These are phyloP conservation scores for Whitmania pigra DNA, from an alignment of 1,140 invertebrate genomes.

Conservation along the genomic window DNA sequence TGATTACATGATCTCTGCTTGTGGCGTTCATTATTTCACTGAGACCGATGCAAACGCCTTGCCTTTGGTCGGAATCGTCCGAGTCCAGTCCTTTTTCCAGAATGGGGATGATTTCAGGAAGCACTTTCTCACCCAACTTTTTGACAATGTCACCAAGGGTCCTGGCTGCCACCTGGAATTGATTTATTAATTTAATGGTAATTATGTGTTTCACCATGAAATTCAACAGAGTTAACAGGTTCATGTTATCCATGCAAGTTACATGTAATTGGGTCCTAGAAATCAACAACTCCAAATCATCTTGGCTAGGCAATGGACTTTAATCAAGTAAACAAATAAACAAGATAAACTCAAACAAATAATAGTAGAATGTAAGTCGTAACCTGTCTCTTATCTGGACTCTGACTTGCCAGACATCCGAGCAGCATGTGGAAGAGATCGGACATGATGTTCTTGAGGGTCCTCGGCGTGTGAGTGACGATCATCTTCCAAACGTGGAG, in stretches of 20 bases:
- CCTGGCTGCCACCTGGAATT: constrained; percentile 65
- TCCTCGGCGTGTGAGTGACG: constrained; percentile 88
- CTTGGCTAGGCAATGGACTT: too few species aligned
- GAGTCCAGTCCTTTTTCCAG: constrained; percentile 82
- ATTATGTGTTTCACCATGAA: too few species aligned
- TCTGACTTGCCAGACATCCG: constrained; percentile 83
- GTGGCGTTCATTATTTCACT: constrained; percentile 96
- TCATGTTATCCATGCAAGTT: background rate
- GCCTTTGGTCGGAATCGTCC: constrained; percentile 75
- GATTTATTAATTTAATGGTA: too few species aligned
- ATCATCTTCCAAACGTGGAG: constrained; percentile 94
- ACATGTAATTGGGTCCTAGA: too few species aligned
- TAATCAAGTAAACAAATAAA: too few species aligned
- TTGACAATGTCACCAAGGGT: constrained; percentile 92
- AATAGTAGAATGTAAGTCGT: background rate
- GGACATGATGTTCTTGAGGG: constrained; percentile 86
- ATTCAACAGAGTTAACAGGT: too few species aligned
- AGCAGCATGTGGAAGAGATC: constrained; percentile 80
- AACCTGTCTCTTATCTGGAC: constrained; percentile 81
- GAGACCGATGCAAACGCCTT: constrained; percentile 94
- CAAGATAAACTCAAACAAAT: too few species aligned
- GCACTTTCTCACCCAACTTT: constrained; percentile 89
- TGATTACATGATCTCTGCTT: constrained; percentile 73
- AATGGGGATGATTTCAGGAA: constrained; percentile 96
- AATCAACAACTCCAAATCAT: too few species aligned